Conservation (phyloP, 2,888 invertebrate species). For the Cryptops parisi region DNA sequence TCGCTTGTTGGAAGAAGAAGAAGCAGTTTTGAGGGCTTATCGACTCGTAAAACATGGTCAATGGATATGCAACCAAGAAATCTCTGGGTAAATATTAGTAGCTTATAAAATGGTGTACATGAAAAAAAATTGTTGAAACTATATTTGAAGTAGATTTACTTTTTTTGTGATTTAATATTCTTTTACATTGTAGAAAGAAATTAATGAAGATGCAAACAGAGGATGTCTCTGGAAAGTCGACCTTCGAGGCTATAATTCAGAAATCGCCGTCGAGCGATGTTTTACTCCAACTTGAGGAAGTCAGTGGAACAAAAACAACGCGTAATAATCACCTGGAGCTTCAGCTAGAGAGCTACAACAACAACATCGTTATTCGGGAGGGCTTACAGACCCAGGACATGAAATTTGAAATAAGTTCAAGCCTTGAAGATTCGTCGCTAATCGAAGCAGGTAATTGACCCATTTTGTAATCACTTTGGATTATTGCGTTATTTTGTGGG, state of each 20-base stretch:
- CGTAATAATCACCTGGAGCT: constrained; percentile 7
- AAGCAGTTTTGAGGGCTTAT: constrained; percentile 27
- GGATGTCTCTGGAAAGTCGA: background rate
- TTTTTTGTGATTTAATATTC: no score
- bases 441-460: no score
- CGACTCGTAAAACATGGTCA: constrained; percentile 29
- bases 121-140: no score
- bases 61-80: constrained; percentile 27
- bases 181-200: constrained; percentile 12
- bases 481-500: no score
- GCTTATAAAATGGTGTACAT: no score
- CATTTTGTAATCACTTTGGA: no score
- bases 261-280: constrained; percentile 16
- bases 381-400: background rate
- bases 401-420: background rate
- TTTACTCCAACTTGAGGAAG: constrained; percentile 16
- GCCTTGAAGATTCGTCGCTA: background rate
- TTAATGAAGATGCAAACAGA: constrained; percentile 6
- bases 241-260: constrained; percentile 17
- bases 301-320: constrained; percentile 6
- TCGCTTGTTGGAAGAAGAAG: constrained; percentile 24
- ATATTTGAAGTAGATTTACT: no score
- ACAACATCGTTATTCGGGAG: constrained; percentile 9
- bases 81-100: constrained; percentile 17
- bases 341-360: constrained; percentile 8